Conservation (phyloP, 1,140 invertebrate species). For the Brachionus asplanchnoidis region DNA sequence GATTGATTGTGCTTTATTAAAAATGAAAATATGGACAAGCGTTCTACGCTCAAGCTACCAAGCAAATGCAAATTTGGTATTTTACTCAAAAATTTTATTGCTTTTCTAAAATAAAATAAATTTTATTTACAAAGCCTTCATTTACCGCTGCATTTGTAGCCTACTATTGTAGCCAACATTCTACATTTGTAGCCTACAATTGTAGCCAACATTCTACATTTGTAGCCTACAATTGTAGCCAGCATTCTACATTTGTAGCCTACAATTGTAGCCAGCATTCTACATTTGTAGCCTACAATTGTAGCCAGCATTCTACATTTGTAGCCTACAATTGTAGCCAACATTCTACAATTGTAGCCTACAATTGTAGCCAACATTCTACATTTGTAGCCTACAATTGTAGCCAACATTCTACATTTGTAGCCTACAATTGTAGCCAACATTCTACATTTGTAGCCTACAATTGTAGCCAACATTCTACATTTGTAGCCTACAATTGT, state of each 20-base stretch:
- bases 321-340: background rate
- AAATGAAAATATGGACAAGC: constrained; percentile 78
- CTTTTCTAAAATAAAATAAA: background rate
- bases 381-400: background rate
- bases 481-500: too few species aligned
- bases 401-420: background rate
- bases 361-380: background rate
- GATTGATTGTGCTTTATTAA: constrained; percentile 68
- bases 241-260: background rate
- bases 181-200: background rate
- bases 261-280: background rate
- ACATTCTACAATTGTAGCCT: background rate
- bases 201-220: background rate
- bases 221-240: background rate
- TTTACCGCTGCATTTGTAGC: background rate
- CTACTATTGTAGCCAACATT: background rate
- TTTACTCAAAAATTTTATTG: constrained; percentile 9
- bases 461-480: too few species aligned
- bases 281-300: background rate
- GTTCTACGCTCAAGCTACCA: constrained; percentile 65
- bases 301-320: background rate
- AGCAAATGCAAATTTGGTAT: constrained; percentile 58
- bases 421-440: background rate
- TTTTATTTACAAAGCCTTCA: background rate
- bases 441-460: too few species aligned